These are phyloP conservation scores for Brienomyrus longianalis DNA, from an alignment of 2,113 vertebrate genomes.

Conservation along the genomic window DNA sequence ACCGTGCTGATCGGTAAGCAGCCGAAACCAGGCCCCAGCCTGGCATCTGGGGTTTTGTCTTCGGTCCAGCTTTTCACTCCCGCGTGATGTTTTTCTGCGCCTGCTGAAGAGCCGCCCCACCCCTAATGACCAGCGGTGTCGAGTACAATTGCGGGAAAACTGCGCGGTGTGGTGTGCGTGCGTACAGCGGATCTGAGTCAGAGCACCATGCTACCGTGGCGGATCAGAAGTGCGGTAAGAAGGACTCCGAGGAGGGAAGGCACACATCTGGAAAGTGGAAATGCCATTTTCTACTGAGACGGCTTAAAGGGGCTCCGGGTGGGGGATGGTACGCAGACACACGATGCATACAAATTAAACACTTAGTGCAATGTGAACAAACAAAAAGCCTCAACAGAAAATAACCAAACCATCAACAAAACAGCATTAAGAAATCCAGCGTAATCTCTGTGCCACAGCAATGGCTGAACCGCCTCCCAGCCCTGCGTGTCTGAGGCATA, in stretches of 20 bases:
- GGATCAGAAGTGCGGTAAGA: background rate
- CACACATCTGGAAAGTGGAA: background rate
- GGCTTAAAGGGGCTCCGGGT: background rate
- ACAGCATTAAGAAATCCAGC: background rate
- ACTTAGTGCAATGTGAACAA: background rate
- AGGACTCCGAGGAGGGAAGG: background rate
- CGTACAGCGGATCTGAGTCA: constrained; percentile 36
- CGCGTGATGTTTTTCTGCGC: background rate
- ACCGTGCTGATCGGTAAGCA: background rate
- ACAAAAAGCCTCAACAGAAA: background rate
- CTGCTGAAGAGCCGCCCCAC: background rate
- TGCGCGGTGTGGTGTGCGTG: constrained; percentile 21
- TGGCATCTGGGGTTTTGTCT: background rate
- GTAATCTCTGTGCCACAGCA: background rate
- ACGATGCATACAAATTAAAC: background rate
- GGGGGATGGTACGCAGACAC: background rate
- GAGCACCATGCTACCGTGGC: constrained; percentile 9
- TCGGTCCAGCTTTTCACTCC: background rate
- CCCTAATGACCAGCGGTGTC: background rate
- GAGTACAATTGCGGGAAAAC: background rate
- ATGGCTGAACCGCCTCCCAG: background rate
- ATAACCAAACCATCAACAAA: background rate
- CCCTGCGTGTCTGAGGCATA: background rate
- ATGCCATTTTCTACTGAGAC: background rate
- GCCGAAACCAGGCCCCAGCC: background rate